phyloP scores from a whole-genome alignment of 2,888 invertebrate genomes.

The Liopterus haemorrhoidalis region DNA sequence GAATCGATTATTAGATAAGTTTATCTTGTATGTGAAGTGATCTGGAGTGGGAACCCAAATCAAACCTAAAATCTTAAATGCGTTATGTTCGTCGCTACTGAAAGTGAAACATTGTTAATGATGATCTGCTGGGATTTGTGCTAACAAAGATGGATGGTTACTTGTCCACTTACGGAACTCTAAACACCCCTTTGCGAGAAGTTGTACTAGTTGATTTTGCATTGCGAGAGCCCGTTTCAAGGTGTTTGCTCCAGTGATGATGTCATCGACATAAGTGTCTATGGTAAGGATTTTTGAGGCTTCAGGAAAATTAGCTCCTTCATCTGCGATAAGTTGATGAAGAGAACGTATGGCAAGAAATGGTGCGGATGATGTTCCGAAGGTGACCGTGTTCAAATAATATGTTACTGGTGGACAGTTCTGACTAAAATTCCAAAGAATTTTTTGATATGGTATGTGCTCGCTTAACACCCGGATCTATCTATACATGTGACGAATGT shows the following conservation, averaged over 20 bases:
- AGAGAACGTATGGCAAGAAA: constrained; percentile 3
- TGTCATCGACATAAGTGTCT: constrained; percentile 7
- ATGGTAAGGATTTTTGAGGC: not conserved
- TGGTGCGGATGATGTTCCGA: constrained; percentile 31
- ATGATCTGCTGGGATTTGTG: too few relatives aligned
- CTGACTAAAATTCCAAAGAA: constrained; percentile 35
- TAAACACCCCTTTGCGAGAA: not conserved
- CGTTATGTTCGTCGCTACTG: not conserved
- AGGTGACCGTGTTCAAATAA: constrained; percentile 34
- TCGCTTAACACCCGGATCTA: constrained; percentile 31
- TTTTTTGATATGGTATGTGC: constrained; percentile 34
- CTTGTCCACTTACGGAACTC: not conserved
- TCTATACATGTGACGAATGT: constrained; percentile 39
- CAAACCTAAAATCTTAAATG: not conserved
- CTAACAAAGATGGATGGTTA: not conserved
- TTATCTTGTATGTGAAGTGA: not conserved
- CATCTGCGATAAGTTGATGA: constrained; percentile 2
- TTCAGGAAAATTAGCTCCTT: not conserved
- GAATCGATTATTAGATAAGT: not conserved
- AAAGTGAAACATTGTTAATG: not conserved
- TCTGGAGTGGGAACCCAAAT: not conserved
- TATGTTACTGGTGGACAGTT: constrained; percentile 20
- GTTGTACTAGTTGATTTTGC: not conserved
- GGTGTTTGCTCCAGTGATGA: constrained; percentile 1
- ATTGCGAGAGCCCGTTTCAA: not conserved